Evolutionary conservation across 1,140 invertebrate genomes (phyloP), one percentile per base, ranked within the genome.

Genomic region (Lordiphosa stackelbergi): DNA sequence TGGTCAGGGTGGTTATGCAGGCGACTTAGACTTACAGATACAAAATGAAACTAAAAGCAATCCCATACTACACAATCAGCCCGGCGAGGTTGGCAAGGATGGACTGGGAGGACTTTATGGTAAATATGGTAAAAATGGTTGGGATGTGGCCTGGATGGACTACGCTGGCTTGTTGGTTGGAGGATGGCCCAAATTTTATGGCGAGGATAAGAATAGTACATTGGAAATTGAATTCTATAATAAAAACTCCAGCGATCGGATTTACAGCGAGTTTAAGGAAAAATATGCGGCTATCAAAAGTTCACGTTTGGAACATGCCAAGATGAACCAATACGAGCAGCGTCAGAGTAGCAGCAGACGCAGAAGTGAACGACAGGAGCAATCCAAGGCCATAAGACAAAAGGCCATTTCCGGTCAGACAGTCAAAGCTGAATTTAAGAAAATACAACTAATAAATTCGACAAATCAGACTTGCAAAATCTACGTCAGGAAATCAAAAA

Each of bases 81-180:
- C 43, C 19, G 53, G 53, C 0, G 7, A 54, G 4, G 16, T 38
- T 6, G 53, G 53, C 5, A 8, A 43, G 9, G 12, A 45, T 3
- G 53, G 53, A 22, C 24, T 13, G 12, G 41, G 53, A 4, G 53
- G 53, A 12, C 16, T 54, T 16, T 54, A 22, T 11, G 53, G 53
- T 2, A 11, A 9, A 10, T 38, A 9, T 45, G 53, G 53, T 4
- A 45, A 45, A 36, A 54, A 54, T 13, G 53, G 53, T 11, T 54
- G 52, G 52, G 40, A 54, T 54, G 22, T 54, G 9, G 41, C 24
- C 7, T 54, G 42, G 41, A 36, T 54, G 31, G 53, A 54, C 24
- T 54, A 22, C 24, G 8, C 3, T 6, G 6, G 4, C 11, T 3
- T 7, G 6, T 0, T 31, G 2, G 0, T 2, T 8, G 28, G 3